phyloP scores from a whole-genome alignment of 2,888 invertebrate species.

The Microplitis deprimator region DNA sequence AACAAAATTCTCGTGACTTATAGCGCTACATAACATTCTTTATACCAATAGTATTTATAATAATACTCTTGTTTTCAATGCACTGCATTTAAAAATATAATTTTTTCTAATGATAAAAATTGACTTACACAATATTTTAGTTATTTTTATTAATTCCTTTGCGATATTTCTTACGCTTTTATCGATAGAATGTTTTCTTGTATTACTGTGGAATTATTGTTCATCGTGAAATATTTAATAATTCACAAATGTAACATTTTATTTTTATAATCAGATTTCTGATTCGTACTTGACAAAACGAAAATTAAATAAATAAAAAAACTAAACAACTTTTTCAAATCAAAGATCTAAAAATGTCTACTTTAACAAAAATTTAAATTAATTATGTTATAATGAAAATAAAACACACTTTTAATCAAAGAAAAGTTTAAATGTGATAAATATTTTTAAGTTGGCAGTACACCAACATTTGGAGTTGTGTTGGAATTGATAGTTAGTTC shows the following conservation, averaged over 20 bases:
- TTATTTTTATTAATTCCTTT: conserved; percentile 25
- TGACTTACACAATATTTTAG: conserved; percentile 18
- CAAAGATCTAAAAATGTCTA: no score
- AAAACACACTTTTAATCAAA: no score
- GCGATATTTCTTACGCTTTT: conserved; percentile 58
- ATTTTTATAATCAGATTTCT: conserved; percentile 44
- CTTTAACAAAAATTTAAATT: no score
- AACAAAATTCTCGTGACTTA: conserved; percentile 32
- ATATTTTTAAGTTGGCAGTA: background rate
- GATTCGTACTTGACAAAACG: conserved; percentile 3
- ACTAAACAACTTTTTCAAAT: no score
- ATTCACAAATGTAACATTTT: conserved; percentile 40
- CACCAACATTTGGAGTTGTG: background rate
- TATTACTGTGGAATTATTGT: conserved; percentile 37
- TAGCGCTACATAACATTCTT: conserved; percentile 46
- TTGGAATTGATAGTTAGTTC: background rate
- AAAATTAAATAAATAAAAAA: no score
- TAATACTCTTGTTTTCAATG: conserved; percentile 49
- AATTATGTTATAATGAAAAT: no score
- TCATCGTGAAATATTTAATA: conserved; percentile 53
- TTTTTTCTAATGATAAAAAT: conserved; percentile 32
- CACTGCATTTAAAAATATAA: conserved; percentile 47
- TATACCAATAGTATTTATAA: conserved; percentile 44
- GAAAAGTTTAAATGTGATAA: no score
- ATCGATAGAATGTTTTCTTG: conserved; percentile 67